Evolutionary conservation across 2,113 vertebrate species (phyloP).

Genomic region (Cynoglossus semilaevis): DNA sequence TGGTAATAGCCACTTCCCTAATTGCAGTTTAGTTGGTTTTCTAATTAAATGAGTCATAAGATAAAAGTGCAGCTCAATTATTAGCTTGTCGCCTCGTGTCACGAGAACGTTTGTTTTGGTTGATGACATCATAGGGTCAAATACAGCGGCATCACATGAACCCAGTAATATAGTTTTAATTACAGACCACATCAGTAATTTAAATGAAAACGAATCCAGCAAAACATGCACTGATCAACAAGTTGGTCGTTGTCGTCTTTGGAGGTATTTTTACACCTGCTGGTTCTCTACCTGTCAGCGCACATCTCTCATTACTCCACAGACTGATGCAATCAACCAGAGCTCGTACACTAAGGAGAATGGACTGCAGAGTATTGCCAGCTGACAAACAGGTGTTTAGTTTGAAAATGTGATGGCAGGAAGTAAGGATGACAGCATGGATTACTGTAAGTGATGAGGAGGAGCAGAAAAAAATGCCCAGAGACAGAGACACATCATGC

Average conservation of each 20-base stretch:
- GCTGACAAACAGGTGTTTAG: constrained; percentile 5
- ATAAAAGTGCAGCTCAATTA: constrained; percentile 21
- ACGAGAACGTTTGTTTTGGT: not conserved
- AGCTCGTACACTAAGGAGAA: constrained; percentile 12
- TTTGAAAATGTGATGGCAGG: constrained; percentile 10
- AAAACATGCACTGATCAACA: not conserved
- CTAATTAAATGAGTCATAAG: constrained; percentile 23
- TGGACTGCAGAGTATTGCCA: constrained; percentile 22
- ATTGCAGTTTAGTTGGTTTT: constrained; percentile 28
- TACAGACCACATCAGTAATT: too few species aligned
- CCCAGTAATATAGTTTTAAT: too few species aligned
- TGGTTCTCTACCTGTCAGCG: not conserved
- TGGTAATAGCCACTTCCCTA: not conserved
- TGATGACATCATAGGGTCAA: constrained; percentile 9
- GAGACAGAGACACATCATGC: constrained; percentile 13
- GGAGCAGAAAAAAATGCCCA: constrained; percentile 15
- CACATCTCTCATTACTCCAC: constrained; percentile 13
- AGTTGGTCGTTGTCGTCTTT: too few species aligned
- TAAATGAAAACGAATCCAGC: too few species aligned
- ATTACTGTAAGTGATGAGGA: constrained; percentile 22
- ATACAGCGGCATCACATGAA: not conserved
- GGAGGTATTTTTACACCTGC: not conserved
- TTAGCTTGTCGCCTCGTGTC: constrained; percentile 4
- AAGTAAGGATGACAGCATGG: constrained; percentile 30
- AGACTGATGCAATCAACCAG: not conserved